Base-by-base conservation (phyloP, 2,888 invertebrate genomes). In the Lepidocyrtoides sp. region DNA sequence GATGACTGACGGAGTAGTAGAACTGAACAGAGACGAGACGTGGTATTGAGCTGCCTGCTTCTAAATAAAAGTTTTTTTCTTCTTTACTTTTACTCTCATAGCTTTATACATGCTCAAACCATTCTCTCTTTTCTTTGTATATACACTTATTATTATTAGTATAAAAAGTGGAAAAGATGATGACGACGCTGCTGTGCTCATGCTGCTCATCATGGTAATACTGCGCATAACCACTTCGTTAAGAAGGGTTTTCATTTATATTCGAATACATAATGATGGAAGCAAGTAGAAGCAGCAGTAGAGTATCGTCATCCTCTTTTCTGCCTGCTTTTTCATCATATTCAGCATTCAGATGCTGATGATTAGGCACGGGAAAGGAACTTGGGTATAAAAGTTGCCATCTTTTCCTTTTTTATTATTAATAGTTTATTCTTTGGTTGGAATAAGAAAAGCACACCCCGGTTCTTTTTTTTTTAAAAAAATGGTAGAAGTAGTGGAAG, bases 141-240 rank as follows among this genome's bases (percentile, higher is more conserved):
- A 26, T 60, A 23, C 20, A 23, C 5, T 10, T 14, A 44, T 36
- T 72, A 44, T 29, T 32, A 66, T 66, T 66, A 66, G 29, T 23
- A 26, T 23, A 29, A 3, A 29, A 54, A 17, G n/a, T 41, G 57
- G 60, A 20, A 36, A 81, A 1, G 81, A 81, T 57, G 81, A 60
- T 48, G 72, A 12, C 26, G 72, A 72, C n/a, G n/a, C n/a, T n/a
- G n/a, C n/a, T n/a, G n/a, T n/a, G n/a, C n/a, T n/a, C n/a, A n/a
- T n/a, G n/a, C n/a, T 72, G 44, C 41, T 72, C 72, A 72, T 72
- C 72, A 72, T 72, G 57, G 81, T 57, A 60, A 41, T 81, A 60
- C 54, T 81, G 83, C 83, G 83, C 83, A 69, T 66, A 84, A 69
- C 84, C 69, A 69, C 84, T 84, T 84, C 84, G 84, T 84, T 84